phyloP scores from a whole-genome alignment of 2,888 invertebrate genomes.

The Epiblema foenella region DNA sequence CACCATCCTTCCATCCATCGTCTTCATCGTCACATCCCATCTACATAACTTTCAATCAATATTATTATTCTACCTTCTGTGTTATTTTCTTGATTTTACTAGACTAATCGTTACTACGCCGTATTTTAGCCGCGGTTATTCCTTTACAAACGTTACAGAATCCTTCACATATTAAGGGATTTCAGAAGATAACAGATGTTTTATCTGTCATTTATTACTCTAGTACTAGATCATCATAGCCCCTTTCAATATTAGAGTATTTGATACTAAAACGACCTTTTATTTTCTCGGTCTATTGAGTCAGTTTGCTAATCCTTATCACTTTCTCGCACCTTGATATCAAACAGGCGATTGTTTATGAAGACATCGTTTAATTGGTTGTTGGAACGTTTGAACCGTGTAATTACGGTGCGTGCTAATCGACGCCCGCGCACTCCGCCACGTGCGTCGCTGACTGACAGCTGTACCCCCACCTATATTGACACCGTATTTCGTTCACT shows the following conservation, averaged over 20 bases:
- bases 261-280: neutral
- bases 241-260: neutral
- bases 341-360: slow-evolving; percentile 34
- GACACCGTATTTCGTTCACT: slow-evolving; percentile 16
- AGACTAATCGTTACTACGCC: neutral
- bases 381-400: slow-evolving; percentile 42
- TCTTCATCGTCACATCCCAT: no score
- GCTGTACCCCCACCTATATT: slow-evolving; percentile 43
- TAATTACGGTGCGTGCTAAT: slow-evolving; percentile 43
- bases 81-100: neutral
- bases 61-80: no score
- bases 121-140: neutral
- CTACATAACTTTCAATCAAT: no score
- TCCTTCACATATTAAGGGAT: neutral
- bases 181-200: neutral
- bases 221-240: neutral
- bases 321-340: slow-evolving; percentile 25
- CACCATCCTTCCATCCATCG: no score
- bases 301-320: slow-evolving; percentile 17
- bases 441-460: slow-evolving; percentile 44
- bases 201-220: neutral
- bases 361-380: slow-evolving; percentile 42
- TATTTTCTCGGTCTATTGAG: neutral
- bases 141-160: neutral
- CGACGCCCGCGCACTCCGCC: slow-evolving; percentile 42